Conservation (phyloP, 1,140 invertebrate genomes). For the Leptinotarsa lineolata region DNA sequence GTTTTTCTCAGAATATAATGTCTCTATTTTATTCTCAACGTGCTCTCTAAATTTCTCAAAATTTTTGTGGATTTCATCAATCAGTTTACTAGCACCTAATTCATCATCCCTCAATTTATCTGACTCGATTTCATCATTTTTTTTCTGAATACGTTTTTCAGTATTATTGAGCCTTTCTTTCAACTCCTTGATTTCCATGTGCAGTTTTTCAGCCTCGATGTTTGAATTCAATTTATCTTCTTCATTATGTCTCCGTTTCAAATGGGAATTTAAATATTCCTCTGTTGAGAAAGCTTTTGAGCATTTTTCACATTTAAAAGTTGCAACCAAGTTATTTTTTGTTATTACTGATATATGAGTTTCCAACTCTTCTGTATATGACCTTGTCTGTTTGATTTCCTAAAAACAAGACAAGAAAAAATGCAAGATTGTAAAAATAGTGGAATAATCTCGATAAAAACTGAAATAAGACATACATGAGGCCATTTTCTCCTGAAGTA, state of each 20-base stretch:
- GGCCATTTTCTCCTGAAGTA: too few relatives aligned
- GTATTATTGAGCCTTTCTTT: conserved; percentile 63
- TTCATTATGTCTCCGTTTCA: conserved; percentile 58
- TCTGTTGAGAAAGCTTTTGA: conserved; percentile 63
- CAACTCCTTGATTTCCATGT: conserved; percentile 63
- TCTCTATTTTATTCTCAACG: conserved; percentile 50
- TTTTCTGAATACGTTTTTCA: conserved; percentile 55
- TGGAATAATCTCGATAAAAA: too few relatives aligned
- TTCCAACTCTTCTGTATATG: conserved; percentile 39
- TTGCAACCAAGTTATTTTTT: conserved; percentile 24
- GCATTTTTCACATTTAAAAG: conserved; percentile 60
- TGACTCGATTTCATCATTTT: conserved; percentile 34
- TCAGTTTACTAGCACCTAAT: conserved; percentile 22
- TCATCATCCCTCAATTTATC: conserved; percentile 35
- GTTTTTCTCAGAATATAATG: conserved; percentile 45
- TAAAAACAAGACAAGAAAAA: conserved; percentile 23
- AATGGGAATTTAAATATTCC: conserved; percentile 62
- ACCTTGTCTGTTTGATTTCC: conserved; percentile 47
- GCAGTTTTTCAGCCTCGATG: conserved; percentile 61
- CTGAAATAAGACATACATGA: too few relatives aligned
- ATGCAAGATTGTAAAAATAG: too few relatives aligned
- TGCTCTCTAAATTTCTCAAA: conserved; percentile 50
- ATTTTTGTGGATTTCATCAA: conserved; percentile 46
- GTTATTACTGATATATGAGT: conserved; percentile 27
- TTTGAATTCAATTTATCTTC: conserved; percentile 37